Evolutionary conservation across 1,140 invertebrate species (phyloP), one percentile per base, ranked within the genome.

Genomic region (Drosophila jambulina): DNA sequence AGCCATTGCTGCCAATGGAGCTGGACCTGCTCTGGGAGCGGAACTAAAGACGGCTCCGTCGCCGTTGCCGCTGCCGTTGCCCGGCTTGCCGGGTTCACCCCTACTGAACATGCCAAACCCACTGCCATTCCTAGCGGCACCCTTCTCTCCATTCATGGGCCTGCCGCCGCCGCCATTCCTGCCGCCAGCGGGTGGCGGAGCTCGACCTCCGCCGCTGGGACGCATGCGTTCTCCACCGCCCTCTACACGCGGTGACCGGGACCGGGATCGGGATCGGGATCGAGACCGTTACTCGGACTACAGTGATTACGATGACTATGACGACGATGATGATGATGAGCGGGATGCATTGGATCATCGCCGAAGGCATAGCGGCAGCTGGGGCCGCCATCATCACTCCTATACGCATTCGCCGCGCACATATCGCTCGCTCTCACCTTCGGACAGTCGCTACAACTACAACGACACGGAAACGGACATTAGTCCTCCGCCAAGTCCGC

Each of bases 181-280:
- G 61, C 94, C 93, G 43, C 93, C 92, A 34, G 70, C 34, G 4
- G 67, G 43, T 25, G 94, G 95, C 21, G 94, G 95, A 56, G 94
- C 94, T 70, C 92, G 95, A 53, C 95, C 95, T 19, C 94, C 95
- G 29, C 95, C 95, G 13, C 77, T 96, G 25, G 95, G 95, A 7
- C 93, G 95, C 57, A 93, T 95, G 87, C 95, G 95, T 7, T 95
- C 95, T 6, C 95, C 95, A 4, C 95, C 95, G 23, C 82, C 91
- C 10, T 40, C 70, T 13, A 53, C 71, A 6, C 71, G 85, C 4
- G 56, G 75, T 8, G 69, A 84, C 49, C 71, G 77, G 4, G 69
- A 84, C 40, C 67, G 77, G 7, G 69, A 84, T 46, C 67, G 77
- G 7, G 68, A 80, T 46, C 67, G 77, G 7, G 68, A 80, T 38